Base-by-base conservation (phyloP, 2,113 vertebrate species). In the Thryonomys swinderianus region DNA sequence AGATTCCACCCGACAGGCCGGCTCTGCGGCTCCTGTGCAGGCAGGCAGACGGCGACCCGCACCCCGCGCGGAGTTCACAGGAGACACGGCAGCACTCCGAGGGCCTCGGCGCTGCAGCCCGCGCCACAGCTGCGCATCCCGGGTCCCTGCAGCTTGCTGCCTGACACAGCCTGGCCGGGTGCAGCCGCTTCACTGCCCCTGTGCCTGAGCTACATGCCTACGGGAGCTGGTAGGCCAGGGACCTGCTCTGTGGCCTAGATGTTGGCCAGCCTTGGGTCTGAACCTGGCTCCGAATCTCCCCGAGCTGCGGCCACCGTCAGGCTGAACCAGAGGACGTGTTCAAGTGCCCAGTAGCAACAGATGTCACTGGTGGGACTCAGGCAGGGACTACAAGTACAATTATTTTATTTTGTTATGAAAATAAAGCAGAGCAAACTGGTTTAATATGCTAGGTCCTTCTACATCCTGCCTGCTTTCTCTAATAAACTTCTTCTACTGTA, bases 11-110 rank as follows among this genome's bases (percentile, higher is more conserved):
- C 30, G 1, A 34, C 57, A 17, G 73, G 59, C 40, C 0, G 0
- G 4, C 30, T 2, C 37, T 51, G 21, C 59, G 27, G 21, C 32
- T 34, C 11, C 7, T 30, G 7, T 34, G 30, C 45, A 42, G 78
- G 51, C 0, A 3, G 25, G 30, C 27, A 78, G 6, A 25, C 0
- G 61, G 67, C 30, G 37, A 61, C 37, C 69, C 62, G 32, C 8
- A 13, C 18, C 42, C n/a, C 4, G 25, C 86, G 1, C 0, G 34
- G 69, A 20, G 34, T 59, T 79, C 42, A 18, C 37, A 59, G 17
- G 18, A 59, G 62, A 32, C 17, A 0, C 51, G 37, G 51, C 23
- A 6, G 5, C 57, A 37, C 5, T 23, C 34, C 0, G 2, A 0
- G 0, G 45, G 21, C 79, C 85, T 73, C 34, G 27, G 37, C 20